phyloP scores from a whole-genome alignment of 2,888 invertebrate genomes.

The Acanthosepion lycidas region DNA sequence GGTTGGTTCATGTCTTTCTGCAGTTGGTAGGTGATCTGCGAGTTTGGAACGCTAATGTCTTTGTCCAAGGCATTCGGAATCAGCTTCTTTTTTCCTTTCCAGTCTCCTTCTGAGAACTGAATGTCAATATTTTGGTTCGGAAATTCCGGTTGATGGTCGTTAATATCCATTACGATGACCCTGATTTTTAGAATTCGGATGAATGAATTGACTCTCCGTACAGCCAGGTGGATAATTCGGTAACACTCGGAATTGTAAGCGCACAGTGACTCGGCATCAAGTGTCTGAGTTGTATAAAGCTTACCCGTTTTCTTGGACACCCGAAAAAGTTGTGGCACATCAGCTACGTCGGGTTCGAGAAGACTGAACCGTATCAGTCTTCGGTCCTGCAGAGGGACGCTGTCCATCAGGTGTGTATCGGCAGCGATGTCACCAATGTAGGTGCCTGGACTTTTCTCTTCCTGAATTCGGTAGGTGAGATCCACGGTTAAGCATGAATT shows the following conservation, averaged over 20 bases:
- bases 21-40: neutral
- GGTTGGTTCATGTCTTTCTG: slow-evolving; percentile 1
- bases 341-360: neutral
- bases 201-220: neutral
- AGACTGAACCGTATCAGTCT: neutral
- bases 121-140: neutral
- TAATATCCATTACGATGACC: neutral
- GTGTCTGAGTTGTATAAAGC: neutral
- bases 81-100: neutral
- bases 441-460: neutral
- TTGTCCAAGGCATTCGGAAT: neutral
- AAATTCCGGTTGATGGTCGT: neutral
- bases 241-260: neutral
- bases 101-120: neutral
- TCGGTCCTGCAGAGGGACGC: neutral
- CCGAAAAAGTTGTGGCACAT: neutral
- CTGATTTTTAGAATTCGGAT: neutral
- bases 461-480: neutral
- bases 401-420: neutral
- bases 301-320: neutral
- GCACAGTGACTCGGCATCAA: neutral
- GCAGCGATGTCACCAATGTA: neutral
- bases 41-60: neutral
- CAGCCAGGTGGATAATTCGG: neutral
- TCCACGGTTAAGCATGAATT: neutral